phyloP scores from a whole-genome alignment of 2,113 vertebrate species.

The Thomomys bottae region DNA sequence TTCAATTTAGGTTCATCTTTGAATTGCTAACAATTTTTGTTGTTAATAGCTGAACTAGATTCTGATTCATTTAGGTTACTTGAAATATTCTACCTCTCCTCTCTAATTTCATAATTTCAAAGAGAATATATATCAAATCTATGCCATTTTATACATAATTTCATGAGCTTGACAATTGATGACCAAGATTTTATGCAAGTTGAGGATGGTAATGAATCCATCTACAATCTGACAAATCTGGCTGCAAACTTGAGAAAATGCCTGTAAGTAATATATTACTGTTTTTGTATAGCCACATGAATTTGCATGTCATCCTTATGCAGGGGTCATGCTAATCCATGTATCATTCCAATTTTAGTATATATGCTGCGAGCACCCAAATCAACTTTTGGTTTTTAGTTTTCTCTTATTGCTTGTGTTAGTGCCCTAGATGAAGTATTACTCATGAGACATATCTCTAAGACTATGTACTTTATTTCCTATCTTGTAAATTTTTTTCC shows the following conservation, averaged over 20 bases:
- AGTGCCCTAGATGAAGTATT: not conserved
- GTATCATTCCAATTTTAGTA: too few relatives aligned
- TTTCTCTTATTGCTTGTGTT: not conserved
- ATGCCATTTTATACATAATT: not conserved
- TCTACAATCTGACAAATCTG: not conserved
- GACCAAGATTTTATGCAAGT: not conserved
- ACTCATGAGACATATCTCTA: not conserved
- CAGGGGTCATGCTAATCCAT: too few relatives aligned
- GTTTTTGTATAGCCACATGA: not conserved
- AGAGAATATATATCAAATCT: not conserved
- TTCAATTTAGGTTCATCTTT: not conserved
- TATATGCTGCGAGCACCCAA: too few relatives aligned
- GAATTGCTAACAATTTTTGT: not conserved
- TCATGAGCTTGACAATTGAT: constrained; percentile 7
- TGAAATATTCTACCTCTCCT: not conserved
- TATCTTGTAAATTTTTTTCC: too few relatives aligned
- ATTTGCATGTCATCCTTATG: too few relatives aligned
- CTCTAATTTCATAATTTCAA: not conserved
- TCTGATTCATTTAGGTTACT: not conserved
- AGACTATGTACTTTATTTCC: not conserved
- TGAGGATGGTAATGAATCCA: not conserved
- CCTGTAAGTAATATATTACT: not conserved
- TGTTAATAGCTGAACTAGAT: not conserved
- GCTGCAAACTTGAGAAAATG: not conserved
- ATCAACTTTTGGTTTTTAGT: not conserved